Base-by-base conservation (phyloP, 2,888 invertebrate genomes). In the Gymnoscelis rufifasciata region DNA sequence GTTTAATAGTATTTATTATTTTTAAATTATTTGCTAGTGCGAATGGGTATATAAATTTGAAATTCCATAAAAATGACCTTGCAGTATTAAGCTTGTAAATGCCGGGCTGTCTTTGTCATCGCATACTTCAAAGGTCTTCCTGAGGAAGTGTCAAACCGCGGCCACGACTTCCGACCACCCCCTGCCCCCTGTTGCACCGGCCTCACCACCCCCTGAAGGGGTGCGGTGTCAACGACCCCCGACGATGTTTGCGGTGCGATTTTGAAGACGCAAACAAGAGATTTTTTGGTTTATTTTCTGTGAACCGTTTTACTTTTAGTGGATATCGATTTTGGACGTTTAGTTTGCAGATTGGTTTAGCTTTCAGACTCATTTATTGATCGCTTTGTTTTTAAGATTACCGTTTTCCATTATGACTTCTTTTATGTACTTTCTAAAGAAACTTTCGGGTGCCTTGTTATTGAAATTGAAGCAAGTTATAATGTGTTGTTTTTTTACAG, bases 141-240 rank as follows among this genome's bases (percentile, higher is more conserved):
- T 81, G 82, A 86, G 87, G 87, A 87, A 83, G 84, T 83, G 83
- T 83, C 80, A 81, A 83, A 86, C 84, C 83, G 74, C 83, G 81
- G 76, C 76, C 78, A 68, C 74, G 77, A 74, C 77, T 82, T 86
- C 82, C 84, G 70, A 55, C 62, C 57, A 12, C 28, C 38, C 60
- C 66, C 57, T 46, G 52, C 59, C 52, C 61, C 63, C 60, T 57
- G 57, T 56, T 65, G 64, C 68, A 62, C 62, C 68, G 47, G 52
- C 49, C 54, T 54, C 56, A 44, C 47, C 43, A 52, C 30, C 44
- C 59, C 60, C 54, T 56, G 50, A 55, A 61, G 68, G 75, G 74
- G 72, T 70, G 73, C 64, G 62, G 57, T 67, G 81, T 83, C 81
- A 78, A 76, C 70, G 82, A 80, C 81, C 76, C 64, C 59, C 61